phyloP scores from a whole-genome alignment of 2,888 invertebrate genomes.

The Parnassius apollo region DNA sequence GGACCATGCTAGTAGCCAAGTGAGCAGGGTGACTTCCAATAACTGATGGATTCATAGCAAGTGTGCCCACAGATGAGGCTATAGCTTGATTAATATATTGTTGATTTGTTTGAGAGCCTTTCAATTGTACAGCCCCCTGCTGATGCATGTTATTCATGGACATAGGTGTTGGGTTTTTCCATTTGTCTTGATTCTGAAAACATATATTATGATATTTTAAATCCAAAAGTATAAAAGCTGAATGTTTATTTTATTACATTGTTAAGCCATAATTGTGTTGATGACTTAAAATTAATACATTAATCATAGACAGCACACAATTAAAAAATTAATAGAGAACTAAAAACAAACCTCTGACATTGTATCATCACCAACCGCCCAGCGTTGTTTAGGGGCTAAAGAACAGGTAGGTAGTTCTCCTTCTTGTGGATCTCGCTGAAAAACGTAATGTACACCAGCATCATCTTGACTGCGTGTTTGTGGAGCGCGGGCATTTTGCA shows the following conservation, averaged over 20 bases:
- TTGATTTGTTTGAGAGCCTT: slow-evolving; percentile 76
- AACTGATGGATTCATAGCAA: slow-evolving; percentile 74
- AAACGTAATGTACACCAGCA: slow-evolving; percentile 95
- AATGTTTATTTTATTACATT: too few relatives aligned
- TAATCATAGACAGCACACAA: too few relatives aligned
- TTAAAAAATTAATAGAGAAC: slow-evolving; percentile 11
- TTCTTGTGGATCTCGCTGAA: slow-evolving; percentile 89
- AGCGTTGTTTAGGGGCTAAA: slow-evolving; percentile 88
- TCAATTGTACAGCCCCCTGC: slow-evolving; percentile 76
- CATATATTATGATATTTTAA: neutral
- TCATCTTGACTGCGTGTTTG: slow-evolving; percentile 89
- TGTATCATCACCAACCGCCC: slow-evolving; percentile 94
- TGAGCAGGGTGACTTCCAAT: slow-evolving; percentile 75
- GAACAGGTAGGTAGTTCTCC: slow-evolving; percentile 85
- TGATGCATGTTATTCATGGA: slow-evolving; percentile 81
- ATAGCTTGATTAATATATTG: slow-evolving; percentile 77
- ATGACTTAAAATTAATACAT: too few relatives aligned
- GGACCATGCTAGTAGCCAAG: slow-evolving; percentile 75
- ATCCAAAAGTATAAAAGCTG: too few relatives aligned
- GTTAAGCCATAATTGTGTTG: too few relatives aligned
- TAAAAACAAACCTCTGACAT: slow-evolving; percentile 88
- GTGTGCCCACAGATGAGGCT: slow-evolving; percentile 70
- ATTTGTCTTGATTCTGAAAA: slow-evolving; percentile 91
- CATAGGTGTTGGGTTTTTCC: slow-evolving; percentile 87
- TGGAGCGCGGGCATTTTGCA: slow-evolving; percentile 83